Evolutionary conservation across 1,140 invertebrate genomes (phyloP).

Genomic region (Drosophila persimilis): DNA sequence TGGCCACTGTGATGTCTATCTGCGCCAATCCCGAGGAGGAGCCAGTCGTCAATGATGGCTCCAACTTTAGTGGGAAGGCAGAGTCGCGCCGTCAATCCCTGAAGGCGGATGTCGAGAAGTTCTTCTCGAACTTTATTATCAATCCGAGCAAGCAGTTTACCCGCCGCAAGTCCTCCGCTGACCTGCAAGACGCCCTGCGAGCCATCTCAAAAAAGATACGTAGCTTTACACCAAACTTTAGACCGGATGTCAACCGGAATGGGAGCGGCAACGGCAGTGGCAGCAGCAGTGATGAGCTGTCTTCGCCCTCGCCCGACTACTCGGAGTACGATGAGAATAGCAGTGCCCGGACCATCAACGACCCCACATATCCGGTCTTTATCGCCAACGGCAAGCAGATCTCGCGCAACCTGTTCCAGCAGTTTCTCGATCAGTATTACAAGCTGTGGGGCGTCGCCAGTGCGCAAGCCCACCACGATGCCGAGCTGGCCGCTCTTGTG

Average conservation of each 20-base stretch:
- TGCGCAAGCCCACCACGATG: slow-evolving; percentile 64
- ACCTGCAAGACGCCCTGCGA: slow-evolving; percentile 85
- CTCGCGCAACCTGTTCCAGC: slow-evolving; percentile 88
- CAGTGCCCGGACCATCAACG: slow-evolving; percentile 87
- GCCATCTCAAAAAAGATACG: slow-evolving; percentile 84
- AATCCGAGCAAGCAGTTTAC: slow-evolving; percentile 75
- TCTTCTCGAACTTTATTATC: slow-evolving; percentile 76
- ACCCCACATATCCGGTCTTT: slow-evolving; percentile 90
- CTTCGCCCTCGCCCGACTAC: slow-evolving; percentile 60
- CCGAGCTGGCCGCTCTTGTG: slow-evolving; percentile 69
- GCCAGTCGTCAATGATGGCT: slow-evolving; percentile 40
- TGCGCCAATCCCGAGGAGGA: slow-evolving; percentile 84
- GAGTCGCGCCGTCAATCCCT: slow-evolving; percentile 63
- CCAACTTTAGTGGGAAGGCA: slow-evolving; percentile 65
- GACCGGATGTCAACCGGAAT: slow-evolving; percentile 75
- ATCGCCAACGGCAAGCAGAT: slow-evolving; percentile 88
- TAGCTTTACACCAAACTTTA: slow-evolving; percentile 58
- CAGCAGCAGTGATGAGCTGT: slow-evolving; percentile 27
- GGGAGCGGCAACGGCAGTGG: slow-evolving; percentile 41
- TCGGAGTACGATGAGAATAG: slow-evolving; percentile 77
- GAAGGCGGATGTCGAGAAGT: slow-evolving; percentile 77
- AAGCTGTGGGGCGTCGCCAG: slow-evolving; percentile 66
- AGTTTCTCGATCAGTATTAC: slow-evolving; percentile 86
- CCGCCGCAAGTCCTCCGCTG: slow-evolving; percentile 83
- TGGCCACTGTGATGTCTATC: slow-evolving; percentile 87